Evolutionary conservation across 2,797 vertebrate species (phyloP), one percentile per base, ranked within the genome.

Genomic region (Heteromormyrus szaboi): DNA sequence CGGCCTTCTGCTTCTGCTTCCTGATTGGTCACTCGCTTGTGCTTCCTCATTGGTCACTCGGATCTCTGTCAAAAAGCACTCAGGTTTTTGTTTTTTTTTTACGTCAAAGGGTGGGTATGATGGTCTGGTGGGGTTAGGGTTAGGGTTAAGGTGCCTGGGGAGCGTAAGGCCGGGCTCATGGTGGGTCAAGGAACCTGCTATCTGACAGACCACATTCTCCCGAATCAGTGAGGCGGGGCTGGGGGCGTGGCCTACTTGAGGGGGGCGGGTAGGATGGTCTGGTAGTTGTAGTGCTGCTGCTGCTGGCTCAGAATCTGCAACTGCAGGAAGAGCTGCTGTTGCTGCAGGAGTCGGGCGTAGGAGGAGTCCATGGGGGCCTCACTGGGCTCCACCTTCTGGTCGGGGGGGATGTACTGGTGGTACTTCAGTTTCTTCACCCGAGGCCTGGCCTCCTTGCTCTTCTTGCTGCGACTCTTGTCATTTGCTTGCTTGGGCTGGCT

Each of bases 291-390:
- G 96, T 98, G 99, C 89, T 99, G 96, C 90, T 96, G 98, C 88
- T 99, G 99, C 93, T 99, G 99, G 95, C 97, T 99, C 92, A 99
- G 95, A 95, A 99, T 99, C 96, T 99, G 99, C 88, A 99, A 97
- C 95, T 99, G 98, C 87, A 99, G 96, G 94, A 99, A 99, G 44
- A 99, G 97, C 92, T 99, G 99, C 92, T 99, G 99, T 89, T 99
- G 99, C 92, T 99, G 98, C 84, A 99, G 97, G 89, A 99, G 96
- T 76, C 98, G 97, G 83, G 98, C 97, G 0, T 99, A 99, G 33
- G 68, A 72, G 5, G 68, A 72, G 14, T 72, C 68, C 68, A 72
- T 72, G 25, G 68, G 68, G 22, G 95, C 96, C 90, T 99, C 97
- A 0, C 93, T 96, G 94, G 95, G 96, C 94, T 99, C 99, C 90